Base-by-base conservation (phyloP, 1,140 invertebrate species). In the Zaprionus kolodkinae region DNA sequence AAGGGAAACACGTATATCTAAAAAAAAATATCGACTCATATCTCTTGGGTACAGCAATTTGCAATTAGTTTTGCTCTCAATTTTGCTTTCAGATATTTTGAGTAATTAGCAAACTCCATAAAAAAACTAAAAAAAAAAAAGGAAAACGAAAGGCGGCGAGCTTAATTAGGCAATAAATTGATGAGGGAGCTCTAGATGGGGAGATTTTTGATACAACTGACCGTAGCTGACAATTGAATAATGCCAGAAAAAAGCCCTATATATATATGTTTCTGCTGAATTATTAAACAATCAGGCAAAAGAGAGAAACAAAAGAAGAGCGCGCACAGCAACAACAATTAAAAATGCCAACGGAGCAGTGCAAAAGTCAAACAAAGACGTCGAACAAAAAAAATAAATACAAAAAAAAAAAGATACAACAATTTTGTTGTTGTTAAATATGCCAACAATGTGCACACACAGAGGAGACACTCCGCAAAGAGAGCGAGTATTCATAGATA, bases 301-400 rank as follows among this genome's bases (percentile, higher is more conserved):
- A 21, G 21, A 65, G 35, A 17, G 55, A 60, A 55, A 71, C 48
- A 40, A 72, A 54, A 33, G 38, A 21, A 64, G 13, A 60, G 57
- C 30, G 64, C 25, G 25, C 25, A 45, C 78, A 84, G 48, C n/a
- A 50, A 65, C 67, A 84, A 88, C 77, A 87, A 88, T 87, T 87
- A 87, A 87, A 84, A 88, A 71, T 83, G 84, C 83, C 84, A 88
- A 83, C 83, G 59, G 76, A 83, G 83, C 83, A 88, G 61, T 65
- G 79, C 66, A 79, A 84, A 88, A 87, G 76, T 75, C 73, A 88
- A 79, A 87, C 79, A 87, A 87, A 87, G 80, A 68, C 60, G 78
- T 64, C 52, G 38, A 50, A 50, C 45, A 56, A 43, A n/a, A n/a
- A 55, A 21, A 21, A 21, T 1, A 27, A 66, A 15, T 65, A 84